Evolutionary conservation across 2,797 vertebrate species (phyloP), one percentile per base, ranked within the genome.

Genomic region (Yasuhikotakia modesta): DNA sequence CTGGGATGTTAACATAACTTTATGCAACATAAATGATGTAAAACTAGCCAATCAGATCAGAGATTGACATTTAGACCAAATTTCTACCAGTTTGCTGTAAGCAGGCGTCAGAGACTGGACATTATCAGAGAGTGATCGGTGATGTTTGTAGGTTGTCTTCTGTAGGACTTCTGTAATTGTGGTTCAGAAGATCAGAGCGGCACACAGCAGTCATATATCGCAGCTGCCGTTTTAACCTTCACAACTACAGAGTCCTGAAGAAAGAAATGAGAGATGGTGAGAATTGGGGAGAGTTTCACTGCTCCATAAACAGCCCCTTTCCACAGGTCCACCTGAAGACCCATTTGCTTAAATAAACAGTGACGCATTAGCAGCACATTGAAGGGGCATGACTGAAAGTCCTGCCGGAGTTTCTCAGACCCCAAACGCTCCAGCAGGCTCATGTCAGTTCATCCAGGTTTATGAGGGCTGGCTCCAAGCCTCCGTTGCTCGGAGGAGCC

Each of bases 281-380:
- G 69, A 52, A 2, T 60, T 10, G 39, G 11, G 39, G 10, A 70
- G 55, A 70, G 43, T 53, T 58, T 22, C 58, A 69, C 1, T 50
- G 57, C 30, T 79, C 70, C 43, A 12, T 76, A 76, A 22, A 53
- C 64, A 52, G 2, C 32, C 71, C 50, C 57, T 43, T 57, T 24
- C 76, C 73, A 70, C 43, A 66, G 35, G 68, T 60, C 17, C 77
- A 65, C 57, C 73, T 50, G 16, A 24, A 30, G 14, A 12, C 17
- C 63, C 61, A 32, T 66, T 70, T 71, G 85, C 76, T 57, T 63
- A 35, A 58, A 46, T 66, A 68, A 17, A 43, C 77, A 81, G 63
- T 81, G 81, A 85, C 68, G 70, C 79, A 75, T 78, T 68, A 50
- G 67, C 84, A 80, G 80, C 70, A 71, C 77, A 70, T 74, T 81